phyloP scores from a whole-genome alignment of 2,113 vertebrate species.

The Neoarius graeffei region DNA sequence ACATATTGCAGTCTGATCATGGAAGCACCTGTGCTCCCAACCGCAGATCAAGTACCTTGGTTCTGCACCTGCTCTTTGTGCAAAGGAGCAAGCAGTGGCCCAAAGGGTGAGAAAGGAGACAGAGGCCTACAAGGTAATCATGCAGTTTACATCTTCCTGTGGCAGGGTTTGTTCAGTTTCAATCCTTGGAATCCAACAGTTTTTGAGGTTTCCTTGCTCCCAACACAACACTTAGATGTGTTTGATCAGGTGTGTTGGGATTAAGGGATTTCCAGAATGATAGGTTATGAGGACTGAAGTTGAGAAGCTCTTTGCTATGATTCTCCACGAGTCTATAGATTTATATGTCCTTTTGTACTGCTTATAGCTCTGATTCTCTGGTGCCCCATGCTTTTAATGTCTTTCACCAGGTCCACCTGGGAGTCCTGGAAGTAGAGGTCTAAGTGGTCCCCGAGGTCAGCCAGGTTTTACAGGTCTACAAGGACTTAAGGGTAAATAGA shows the following conservation, averaged over 20 bases:
- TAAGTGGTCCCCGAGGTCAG: conserved; percentile 61
- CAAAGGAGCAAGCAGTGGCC: conserved; percentile 57
- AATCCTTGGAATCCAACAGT: neutral
- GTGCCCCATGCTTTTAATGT: neutral
- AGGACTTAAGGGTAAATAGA: conserved; percentile 69
- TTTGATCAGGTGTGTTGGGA: neutral
- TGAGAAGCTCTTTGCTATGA: neutral
- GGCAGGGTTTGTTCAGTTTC: neutral
- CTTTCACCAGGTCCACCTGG: conserved; percentile 62
- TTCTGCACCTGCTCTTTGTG: conserved; percentile 69
- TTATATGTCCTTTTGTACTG: neutral
- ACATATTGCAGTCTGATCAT: conserved; percentile 61
- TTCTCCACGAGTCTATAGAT: neutral
- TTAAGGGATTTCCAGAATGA: neutral
- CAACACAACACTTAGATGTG: neutral
- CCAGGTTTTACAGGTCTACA: conserved; percentile 62
- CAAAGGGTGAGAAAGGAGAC: conserved; percentile 70
- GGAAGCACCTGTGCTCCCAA: conserved; percentile 31
- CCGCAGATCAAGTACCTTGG: conserved; percentile 60
- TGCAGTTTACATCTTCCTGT: neutral
- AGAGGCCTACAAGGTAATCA: conserved; percentile 65
- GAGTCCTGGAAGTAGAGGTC: conserved; percentile 65
- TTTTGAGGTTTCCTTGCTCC: neutral
- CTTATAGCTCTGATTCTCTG: neutral
- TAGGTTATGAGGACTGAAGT: neutral